Base-by-base conservation (phyloP, 92 coral and sea anemone species). In the Phenganax subtilis region DNA sequence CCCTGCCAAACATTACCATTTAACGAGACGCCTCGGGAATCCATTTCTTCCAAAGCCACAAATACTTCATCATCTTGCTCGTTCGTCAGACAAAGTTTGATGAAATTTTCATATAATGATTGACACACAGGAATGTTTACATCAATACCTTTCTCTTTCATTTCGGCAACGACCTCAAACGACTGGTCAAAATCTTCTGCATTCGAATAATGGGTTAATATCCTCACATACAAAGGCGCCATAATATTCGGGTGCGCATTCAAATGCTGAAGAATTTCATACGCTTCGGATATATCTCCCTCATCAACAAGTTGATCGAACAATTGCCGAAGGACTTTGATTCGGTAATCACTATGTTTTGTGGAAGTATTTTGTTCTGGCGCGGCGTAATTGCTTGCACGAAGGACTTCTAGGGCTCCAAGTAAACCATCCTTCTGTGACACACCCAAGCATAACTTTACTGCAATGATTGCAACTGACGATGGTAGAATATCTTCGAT, bases 381-480 rank as follows among this genome's bases (percentile, higher is more conserved):
- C 69, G 31, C n/a, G 28, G 81, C 70, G 27, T 58, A 76, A 53
- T 76, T 59, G 59, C 55, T 30, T 6, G 81, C 69, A 12, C 81
- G 54, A 30, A 76, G 17, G 28, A 76, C 81, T 44, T 76, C 81
- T 12, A 76, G 20, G 4, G 54, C 69, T 6, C 81, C 81, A 28
- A 57, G 70, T 20, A 57, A 69, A 6, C 20, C 55, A 31, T 37
- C 52, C 2, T 68, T 53, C 5, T 68, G 52, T 25, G 73, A 68
- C 52, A 76, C 12, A 8, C 81, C 74, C 53, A 63, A 10, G 55
- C 83, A 79, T 12, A 79, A 15, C 56, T 79, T 79, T 28, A 79
- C 83, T 16, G 83, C 83, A 65, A 79, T 79, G 25, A 79, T 29
- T 27, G 83, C 83, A 51, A 79, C 83, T 7, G 67, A 31, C 17